Evolutionary conservation across 2,888 invertebrate genomes (phyloP).

Genomic region (Physocephala rufipes): DNA sequence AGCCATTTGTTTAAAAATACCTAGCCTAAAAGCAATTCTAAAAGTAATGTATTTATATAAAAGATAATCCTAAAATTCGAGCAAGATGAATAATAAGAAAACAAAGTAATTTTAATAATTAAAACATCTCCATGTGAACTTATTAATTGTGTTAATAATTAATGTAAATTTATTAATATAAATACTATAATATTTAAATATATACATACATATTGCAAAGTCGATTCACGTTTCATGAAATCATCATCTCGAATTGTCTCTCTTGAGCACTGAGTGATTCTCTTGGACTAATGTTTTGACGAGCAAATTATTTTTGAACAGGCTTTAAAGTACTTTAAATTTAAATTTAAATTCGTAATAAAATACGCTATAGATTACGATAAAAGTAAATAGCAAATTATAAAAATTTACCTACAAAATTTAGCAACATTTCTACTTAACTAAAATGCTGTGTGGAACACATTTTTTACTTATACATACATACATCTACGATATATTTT

Average conservation of each 20-base stretch:
- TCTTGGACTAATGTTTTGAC: constrained; percentile 4
- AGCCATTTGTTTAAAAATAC: constrained; percentile 5
- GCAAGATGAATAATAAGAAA: neutral
- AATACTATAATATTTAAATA: neutral
- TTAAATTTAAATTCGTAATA: constrained; percentile 23
- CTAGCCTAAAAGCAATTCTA: constrained; percentile 35
- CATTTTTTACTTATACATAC: constrained; percentile 55
- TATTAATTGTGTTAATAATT: constrained; percentile 14
- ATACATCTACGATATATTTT: constrained; percentile 55
- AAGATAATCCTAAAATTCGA: constrained; percentile 4
- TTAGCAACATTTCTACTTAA: constrained; percentile 56
- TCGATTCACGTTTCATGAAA: neutral
- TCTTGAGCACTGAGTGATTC: neutral
- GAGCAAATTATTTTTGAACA: constrained; percentile 23
- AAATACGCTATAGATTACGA: constrained; percentile 15
- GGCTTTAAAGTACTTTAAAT: constrained; percentile 25
- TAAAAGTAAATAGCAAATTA: constrained; percentile 14
- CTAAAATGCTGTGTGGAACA: constrained; percentile 53
- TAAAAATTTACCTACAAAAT: constrained; percentile 36
- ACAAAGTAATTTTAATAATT: constrained; percentile 11
- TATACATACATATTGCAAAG: neutral
- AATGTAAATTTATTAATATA: constrained; percentile 25
- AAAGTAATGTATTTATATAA: constrained; percentile 30
- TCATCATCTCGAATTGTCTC: neutral
- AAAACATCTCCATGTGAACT: constrained; percentile 12